Conservation (phyloP, 2,113 vertebrate species). For the Herpailurus yagouaroundi region DNA sequence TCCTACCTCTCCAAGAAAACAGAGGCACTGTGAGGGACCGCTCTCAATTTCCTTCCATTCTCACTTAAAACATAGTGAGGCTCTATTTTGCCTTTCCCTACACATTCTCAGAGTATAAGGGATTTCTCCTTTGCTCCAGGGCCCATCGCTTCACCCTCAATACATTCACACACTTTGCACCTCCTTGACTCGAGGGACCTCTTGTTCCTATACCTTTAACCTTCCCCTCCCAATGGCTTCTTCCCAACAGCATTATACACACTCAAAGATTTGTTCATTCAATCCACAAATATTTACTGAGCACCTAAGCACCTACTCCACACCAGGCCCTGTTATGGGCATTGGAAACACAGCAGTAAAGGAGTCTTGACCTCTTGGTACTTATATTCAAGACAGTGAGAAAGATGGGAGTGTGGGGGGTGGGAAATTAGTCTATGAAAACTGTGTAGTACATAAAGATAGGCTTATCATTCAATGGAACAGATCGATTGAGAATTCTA, state of each 20-base stretch:
- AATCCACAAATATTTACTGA: not conserved
- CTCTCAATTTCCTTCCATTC: not conserved
- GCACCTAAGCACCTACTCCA: not conserved
- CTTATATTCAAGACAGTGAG: not conserved
- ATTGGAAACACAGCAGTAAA: not conserved
- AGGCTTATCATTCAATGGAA: not conserved
- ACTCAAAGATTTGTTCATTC: not conserved
- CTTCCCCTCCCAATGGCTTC: not conserved
- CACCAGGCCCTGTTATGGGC: not conserved
- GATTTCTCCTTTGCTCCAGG: not conserved
- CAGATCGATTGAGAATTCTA: not conserved
- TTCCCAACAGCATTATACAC: not conserved
- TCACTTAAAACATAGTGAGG: not conserved
- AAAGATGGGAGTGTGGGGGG: not conserved
- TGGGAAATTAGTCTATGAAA: not conserved
- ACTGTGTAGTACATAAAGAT: not conserved
- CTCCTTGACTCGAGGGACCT: not conserved
- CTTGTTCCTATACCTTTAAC: not conserved
- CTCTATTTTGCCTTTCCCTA: not conserved
- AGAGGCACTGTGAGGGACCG: not conserved
- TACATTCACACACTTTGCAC: not conserved
- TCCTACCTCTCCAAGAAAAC: conserved; percentile 22
- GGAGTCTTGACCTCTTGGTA: not conserved
- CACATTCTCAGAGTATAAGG: not conserved
- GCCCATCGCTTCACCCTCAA: not conserved